These are phyloP conservation scores for Mesorhabditis belari DNA, from an alignment of 2,888 invertebrate species.

Conservation along the genomic window DNA sequence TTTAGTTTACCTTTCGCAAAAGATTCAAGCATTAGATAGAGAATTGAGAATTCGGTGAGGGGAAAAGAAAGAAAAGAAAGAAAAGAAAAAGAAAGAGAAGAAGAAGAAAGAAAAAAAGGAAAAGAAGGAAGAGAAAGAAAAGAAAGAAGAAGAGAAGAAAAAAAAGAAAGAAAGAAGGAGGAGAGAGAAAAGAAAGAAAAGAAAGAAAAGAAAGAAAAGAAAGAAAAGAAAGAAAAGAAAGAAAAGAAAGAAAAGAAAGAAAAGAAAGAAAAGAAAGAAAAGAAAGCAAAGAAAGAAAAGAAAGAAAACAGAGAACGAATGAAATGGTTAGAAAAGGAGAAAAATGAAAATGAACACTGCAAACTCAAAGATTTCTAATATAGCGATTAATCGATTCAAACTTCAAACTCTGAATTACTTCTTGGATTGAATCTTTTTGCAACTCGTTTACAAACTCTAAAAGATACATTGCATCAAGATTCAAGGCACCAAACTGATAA, in stretches of 20 bases:
- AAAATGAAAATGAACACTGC: too few species aligned
- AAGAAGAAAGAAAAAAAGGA: background rate
- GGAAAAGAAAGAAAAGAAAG: background rate
- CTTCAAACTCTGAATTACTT: too few species aligned
- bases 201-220: background rate
- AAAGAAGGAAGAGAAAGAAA: background rate
- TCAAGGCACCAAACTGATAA: too few species aligned
- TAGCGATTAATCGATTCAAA: too few species aligned
- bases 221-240: background rate
- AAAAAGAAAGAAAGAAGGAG: background rate
- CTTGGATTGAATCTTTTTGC: too few species aligned
- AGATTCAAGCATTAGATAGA: too few species aligned
- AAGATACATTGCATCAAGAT: too few species aligned
- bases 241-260: background rate
- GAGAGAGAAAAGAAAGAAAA: background rate
- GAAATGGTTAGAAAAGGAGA: too few species aligned
- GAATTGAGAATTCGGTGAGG: background rate
- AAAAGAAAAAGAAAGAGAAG: background rate
- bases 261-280: background rate
- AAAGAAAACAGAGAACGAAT: too few species aligned
- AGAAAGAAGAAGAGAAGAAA: background rate
- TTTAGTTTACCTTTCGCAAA: background rate
- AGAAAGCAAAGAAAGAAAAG: too few species aligned
- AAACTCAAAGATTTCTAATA: too few species aligned
- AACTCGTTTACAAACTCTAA: too few species aligned